Evolutionary conservation across 2,797 vertebrate species (phyloP), one percentile per base, ranked within the genome.

Genomic region (Bovichtus diacanthus): DNA sequence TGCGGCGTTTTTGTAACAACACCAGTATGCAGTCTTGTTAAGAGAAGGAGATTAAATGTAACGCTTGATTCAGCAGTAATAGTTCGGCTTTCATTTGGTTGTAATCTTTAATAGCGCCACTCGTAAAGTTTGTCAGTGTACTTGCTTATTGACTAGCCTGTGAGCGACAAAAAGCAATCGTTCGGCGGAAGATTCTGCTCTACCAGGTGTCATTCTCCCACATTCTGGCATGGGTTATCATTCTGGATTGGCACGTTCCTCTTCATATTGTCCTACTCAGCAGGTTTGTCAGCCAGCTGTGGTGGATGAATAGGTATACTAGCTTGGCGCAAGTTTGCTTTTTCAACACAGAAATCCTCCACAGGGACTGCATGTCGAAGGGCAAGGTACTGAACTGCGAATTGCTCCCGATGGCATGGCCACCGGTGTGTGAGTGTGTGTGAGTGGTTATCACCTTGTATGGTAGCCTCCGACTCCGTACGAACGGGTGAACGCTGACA

Each of bases 61-160:
- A 84, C 66, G 81, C 76, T 74, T 81, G 80, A 74, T 87, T 81
- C 78, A 64, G 60, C 75, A 72, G 59, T 66, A 87, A 84, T 76
- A 73, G 78, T 81, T 76, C 66, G 73, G 41, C 76, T 81, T 88
- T 75, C 75, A 23, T 55, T 61, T 59, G 50, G 60, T 63, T 84
- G 72, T 77, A 73, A 81, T 85, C 70, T 81, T 78, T 58, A 72
- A 78, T 64, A 61, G 56, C n/a, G 10, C 31, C 61, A 53, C 47
- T 78, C 43, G 47, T 66, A 69, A 38, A 25, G n/a, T 87, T 73
- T 68, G 68, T 63, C 13, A 0, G 18, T 34, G 50, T 53, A 27
- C 77, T 74, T 72, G 54, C 58, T 49, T 44, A 70, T 19, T 65
- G 80, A 77, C 56, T 34, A 8, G 9, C 12, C 44, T 8, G 18